These are phyloP conservation scores for Darevskia mixta DNA, from an alignment of 2,797 vertebrate species.

Conservation along the genomic window DNA sequence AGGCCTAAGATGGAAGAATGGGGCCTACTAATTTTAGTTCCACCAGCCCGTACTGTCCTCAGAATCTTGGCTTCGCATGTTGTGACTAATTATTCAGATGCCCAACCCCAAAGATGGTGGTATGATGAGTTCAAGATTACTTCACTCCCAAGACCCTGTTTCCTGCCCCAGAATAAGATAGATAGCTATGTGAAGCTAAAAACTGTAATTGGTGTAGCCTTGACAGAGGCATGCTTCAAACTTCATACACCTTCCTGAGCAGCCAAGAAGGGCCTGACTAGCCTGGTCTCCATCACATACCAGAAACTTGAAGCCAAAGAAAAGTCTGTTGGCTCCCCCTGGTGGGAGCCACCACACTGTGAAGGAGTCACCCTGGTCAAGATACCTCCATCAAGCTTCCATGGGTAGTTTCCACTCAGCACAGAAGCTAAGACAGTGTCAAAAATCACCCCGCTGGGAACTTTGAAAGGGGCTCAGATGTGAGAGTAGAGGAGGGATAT, in stretches of 20 bases:
- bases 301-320: not conserved
- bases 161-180: not conserved
- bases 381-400: not conserved
- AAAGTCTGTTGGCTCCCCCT: conserved; percentile 20
- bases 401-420: not conserved
- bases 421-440: not conserved
- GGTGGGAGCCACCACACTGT: conserved; percentile 17
- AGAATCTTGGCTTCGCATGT: no score
- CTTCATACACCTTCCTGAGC: not conserved
- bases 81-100: not conserved
- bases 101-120: not conserved
- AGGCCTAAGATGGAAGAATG: not conserved
- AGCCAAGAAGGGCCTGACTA: not conserved
- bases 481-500: not conserved
- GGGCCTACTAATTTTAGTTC: not conserved
- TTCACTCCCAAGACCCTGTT: not conserved
- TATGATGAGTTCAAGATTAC: not conserved
- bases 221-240: not conserved
- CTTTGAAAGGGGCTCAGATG: not conserved
- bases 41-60: not conserved
- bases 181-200: not conserved
- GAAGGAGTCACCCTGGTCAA: not conserved
- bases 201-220: not conserved
- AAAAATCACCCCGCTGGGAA: not conserved
- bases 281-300: not conserved